Conservation (phyloP, 2,113 vertebrate genomes). For the Caretta caretta region DNA sequence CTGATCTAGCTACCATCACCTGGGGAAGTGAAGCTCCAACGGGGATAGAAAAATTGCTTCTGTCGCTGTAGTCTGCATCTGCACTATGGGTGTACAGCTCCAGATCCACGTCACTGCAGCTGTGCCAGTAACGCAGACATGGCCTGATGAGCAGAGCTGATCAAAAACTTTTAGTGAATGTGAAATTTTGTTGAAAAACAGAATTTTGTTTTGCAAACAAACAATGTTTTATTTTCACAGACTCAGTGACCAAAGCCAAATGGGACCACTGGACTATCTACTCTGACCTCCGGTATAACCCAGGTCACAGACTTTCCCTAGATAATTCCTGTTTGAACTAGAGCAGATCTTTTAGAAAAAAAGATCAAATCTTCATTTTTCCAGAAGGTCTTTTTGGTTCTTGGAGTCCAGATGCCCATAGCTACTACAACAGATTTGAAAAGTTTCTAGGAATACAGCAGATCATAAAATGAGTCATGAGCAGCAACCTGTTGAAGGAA, state of each 20-base stretch:
- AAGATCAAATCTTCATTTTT: too few relatives aligned
- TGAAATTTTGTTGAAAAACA: neutral
- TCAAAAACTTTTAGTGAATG: neutral
- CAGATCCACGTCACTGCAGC: too few relatives aligned
- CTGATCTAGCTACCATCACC: neutral
- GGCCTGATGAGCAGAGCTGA: neutral
- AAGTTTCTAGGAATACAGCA: neutral
- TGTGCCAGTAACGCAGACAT: too few relatives aligned
- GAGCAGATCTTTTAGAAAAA: too few relatives aligned
- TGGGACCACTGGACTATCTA: too few relatives aligned
- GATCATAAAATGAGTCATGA: neutral
- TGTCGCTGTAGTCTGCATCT: too few relatives aligned
- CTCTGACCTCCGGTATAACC: too few relatives aligned
- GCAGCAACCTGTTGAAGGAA: rapidly evolving
- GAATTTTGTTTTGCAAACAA: neutral
- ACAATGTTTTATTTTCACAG: rapidly evolving
- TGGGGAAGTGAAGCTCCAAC: neutral
- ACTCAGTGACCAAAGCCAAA: too few relatives aligned
- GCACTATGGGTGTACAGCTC: too few relatives aligned
- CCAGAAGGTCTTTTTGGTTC: rapidly evolving
- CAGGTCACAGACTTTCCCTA: too few relatives aligned
- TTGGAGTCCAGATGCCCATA: neutral
- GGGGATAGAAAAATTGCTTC: neutral
- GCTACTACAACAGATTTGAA: neutral
- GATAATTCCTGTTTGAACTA: too few relatives aligned